Percentiles rank a stretch among this genome's conserved stretches.
Conservation (phyloP, 2,888 invertebrate genomes). For the Andrena marginata region DNA sequence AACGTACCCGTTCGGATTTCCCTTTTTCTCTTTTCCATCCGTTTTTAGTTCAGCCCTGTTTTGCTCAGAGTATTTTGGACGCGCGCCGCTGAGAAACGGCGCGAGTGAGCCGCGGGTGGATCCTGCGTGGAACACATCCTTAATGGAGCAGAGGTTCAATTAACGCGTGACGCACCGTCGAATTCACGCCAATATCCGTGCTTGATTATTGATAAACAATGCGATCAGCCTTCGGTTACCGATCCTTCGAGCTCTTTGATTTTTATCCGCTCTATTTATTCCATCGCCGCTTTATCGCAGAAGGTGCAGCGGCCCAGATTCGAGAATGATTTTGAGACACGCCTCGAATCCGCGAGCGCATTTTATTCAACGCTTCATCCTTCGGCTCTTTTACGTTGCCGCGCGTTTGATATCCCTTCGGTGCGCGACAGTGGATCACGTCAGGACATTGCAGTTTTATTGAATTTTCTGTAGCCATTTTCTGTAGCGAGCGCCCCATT, state of each 20-base stretch:
- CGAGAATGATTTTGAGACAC: not conserved
- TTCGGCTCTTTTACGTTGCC: not conserved
- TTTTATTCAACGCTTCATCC: conserved; percentile 13
- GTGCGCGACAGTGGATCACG: conserved; percentile 32
- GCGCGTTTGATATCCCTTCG: conserved; percentile 34
- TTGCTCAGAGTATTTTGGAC: not conserved
- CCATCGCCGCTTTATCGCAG: too few species aligned
- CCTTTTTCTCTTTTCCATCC: not conserved
- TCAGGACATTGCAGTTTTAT: conserved; percentile 49
- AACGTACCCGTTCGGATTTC: too few species aligned
- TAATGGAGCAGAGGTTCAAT: too few species aligned
- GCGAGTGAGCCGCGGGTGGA: too few species aligned
- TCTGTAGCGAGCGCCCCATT: conserved; percentile 14
- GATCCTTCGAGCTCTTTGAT: too few species aligned
- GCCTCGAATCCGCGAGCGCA: not conserved
- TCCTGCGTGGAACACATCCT: too few species aligned
- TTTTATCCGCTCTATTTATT: too few species aligned
- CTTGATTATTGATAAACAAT: too few species aligned
- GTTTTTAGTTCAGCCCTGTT: not conserved
- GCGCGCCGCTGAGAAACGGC: not conserved
- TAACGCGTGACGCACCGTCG: too few species aligned
- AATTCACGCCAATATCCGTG: too few species aligned
- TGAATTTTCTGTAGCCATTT: conserved; percentile 46
- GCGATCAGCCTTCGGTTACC: too few species aligned
- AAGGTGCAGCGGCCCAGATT: too few species aligned